These are phyloP conservation scores for Micropoecilia bifurca DNA, from an alignment of 2,797 vertebrate genomes.

Conservation along the genomic window DNA sequence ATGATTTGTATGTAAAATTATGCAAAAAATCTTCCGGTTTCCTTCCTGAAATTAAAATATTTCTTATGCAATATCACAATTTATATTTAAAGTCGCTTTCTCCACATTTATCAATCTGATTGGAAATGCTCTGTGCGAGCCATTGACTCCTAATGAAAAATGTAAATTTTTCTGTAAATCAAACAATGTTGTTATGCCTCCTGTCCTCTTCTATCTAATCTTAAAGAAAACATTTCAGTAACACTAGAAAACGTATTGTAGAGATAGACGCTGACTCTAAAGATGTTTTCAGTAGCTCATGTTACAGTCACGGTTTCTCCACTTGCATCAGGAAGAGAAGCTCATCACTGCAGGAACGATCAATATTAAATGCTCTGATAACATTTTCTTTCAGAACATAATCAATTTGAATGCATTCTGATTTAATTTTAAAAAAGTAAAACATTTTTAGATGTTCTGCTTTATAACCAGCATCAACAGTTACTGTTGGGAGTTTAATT, in stretches of 20 bases:
- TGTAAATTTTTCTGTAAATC: not conserved
- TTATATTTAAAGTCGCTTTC: not conserved
- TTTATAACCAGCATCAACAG: slow-evolving; percentile 11
- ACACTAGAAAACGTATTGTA: not conserved
- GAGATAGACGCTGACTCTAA: not conserved
- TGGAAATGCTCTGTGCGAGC: not conserved
- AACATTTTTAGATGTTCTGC: slow-evolving; percentile 9
- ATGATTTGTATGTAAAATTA: not conserved
- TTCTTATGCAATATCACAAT: not conserved
- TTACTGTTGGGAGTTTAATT: not conserved
- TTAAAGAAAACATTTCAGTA: not conserved
- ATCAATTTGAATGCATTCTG: not conserved
- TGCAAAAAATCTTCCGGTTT: not conserved
- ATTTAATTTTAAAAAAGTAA: slow-evolving; percentile 8
- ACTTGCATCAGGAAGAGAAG: not conserved
- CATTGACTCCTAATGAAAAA: not conserved
- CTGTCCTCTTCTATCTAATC: not conserved
- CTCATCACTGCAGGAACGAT: not conserved
- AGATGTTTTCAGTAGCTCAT: not conserved
- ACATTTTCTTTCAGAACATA: not conserved
- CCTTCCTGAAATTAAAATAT: not conserved
- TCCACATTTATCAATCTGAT: not conserved
- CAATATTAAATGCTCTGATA: not conserved
- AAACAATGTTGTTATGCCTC: not conserved
- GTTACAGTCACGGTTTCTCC: not conserved